Conservation (phyloP, 2,888 invertebrate species). For the Scaptomyza parva region DNA sequence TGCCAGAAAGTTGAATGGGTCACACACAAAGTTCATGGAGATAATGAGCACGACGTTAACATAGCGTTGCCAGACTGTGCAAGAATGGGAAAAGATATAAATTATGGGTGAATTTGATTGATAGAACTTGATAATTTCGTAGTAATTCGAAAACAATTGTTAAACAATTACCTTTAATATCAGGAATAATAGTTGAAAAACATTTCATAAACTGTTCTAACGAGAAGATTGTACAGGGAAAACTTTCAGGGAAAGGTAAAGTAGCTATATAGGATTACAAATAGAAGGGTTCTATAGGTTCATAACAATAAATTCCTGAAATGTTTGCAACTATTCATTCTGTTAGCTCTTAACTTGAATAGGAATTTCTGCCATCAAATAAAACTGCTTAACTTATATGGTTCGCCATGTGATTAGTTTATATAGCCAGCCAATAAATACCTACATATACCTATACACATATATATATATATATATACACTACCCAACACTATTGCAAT, state of each 20-base stretch:
- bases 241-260: too few species aligned
- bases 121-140: not conserved
- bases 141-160: not conserved
- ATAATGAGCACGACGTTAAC: constrained; percentile 22
- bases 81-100: not conserved
- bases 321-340: too few species aligned
- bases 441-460: too few species aligned
- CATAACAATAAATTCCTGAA: not conserved
- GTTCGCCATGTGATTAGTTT: not conserved
- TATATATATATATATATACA: not conserved
- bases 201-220: too few species aligned
- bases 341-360: too few species aligned
- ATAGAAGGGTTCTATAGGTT: too few species aligned
- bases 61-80: constrained; percentile 46
- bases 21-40: constrained; percentile 7
- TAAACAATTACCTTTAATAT: not conserved
- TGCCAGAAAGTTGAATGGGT: constrained; percentile 21
- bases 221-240: too few species aligned
- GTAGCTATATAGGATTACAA: too few species aligned
- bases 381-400: not conserved
- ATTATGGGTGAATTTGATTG: not conserved
- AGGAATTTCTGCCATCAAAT: not conserved
- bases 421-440: not conserved
- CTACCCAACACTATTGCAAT: constrained; percentile 7
- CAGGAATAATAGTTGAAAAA: too few species aligned